phyloP scores from a whole-genome alignment of 2,797 vertebrate genomes.

The Chelon auratus region DNA sequence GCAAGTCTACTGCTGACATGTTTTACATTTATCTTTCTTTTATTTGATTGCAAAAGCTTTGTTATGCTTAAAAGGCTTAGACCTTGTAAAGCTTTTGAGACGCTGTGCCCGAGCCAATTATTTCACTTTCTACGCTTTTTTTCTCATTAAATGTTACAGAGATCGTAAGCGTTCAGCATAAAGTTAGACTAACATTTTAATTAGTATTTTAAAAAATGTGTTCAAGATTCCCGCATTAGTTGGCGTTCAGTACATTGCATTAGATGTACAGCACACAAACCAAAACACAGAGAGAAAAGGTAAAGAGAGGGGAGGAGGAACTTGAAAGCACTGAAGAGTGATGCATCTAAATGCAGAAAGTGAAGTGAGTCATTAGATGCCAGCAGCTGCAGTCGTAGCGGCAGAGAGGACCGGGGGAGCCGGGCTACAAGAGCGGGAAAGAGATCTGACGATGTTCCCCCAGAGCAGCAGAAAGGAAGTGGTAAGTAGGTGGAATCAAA shows the following conservation, averaged over 20 bases:
- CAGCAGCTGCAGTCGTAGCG: neutral
- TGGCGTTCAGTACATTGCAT: too few species aligned
- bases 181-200: neutral
- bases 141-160: neutral
- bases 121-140: neutral
- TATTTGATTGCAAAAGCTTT: neutral
- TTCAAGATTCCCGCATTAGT: too few species aligned
- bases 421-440: neutral
- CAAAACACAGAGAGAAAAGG: neutral
- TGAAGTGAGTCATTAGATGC: neutral
- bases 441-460: neutral
- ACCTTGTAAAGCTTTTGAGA: neutral
- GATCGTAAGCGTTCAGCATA: neutral
- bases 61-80: neutral
- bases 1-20: neutral
- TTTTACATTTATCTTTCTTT: conserved; percentile 7
- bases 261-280: too few species aligned
- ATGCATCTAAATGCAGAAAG: neutral
- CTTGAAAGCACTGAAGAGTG: neutral
- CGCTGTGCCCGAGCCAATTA: neutral
- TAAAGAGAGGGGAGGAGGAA: neutral
- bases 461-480: too few species aligned
- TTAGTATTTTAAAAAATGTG: neutral
- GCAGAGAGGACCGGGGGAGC: neutral
- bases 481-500: neutral